A percentile compares a stretch with the other conserved stretches of the same genome.
Evolutionary conservation across 2,888 invertebrate species (phyloP).

Genomic region (Linyphia triangularis): DNA sequence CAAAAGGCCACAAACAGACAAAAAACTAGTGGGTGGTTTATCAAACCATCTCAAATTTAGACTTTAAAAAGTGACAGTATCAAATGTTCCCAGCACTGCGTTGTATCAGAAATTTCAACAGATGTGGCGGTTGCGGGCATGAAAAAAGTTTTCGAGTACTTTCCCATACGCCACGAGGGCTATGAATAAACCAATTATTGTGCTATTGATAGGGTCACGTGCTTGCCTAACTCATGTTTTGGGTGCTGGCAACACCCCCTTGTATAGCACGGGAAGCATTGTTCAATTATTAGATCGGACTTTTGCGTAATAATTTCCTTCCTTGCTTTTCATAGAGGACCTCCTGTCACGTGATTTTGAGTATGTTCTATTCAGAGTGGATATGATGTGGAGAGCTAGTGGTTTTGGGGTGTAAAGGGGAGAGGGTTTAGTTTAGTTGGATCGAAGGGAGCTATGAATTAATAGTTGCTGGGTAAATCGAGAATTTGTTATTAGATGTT

Average conservation of each 20-base stretch:
- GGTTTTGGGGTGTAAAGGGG: too few relatives aligned
- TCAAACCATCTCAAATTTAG: background rate
- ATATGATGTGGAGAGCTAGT: too few relatives aligned
- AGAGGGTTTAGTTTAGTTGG: too few relatives aligned
- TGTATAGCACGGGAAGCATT: background rate
- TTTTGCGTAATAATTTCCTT: constrained; percentile 56
- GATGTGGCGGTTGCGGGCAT: constrained; percentile 45
- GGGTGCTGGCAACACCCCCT: background rate
- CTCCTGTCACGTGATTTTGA: background rate
- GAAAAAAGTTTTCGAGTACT: constrained; percentile 16
- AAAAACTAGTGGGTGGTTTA: too few relatives aligned
- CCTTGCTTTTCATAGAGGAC: background rate
- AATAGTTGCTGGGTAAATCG: too few relatives aligned
- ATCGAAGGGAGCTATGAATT: too few relatives aligned
- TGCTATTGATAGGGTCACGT: constrained; percentile 69
- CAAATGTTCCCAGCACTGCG: background rate
- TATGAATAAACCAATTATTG: constrained; percentile 72
- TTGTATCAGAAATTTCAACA: constrained; percentile 44
- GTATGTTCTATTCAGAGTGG: background rate
- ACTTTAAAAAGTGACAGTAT: background rate
- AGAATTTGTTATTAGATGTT: too few relatives aligned
- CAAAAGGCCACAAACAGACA: too few relatives aligned
- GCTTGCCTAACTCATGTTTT: constrained; percentile 44
- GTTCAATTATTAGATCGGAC: constrained; percentile 36
- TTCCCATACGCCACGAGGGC: constrained; percentile 46